Evolutionary conservation across 1,140 invertebrate species (phyloP), one percentile per base, ranked within the genome.

Genomic region (Stenopsyche tienmushanensis): DNA sequence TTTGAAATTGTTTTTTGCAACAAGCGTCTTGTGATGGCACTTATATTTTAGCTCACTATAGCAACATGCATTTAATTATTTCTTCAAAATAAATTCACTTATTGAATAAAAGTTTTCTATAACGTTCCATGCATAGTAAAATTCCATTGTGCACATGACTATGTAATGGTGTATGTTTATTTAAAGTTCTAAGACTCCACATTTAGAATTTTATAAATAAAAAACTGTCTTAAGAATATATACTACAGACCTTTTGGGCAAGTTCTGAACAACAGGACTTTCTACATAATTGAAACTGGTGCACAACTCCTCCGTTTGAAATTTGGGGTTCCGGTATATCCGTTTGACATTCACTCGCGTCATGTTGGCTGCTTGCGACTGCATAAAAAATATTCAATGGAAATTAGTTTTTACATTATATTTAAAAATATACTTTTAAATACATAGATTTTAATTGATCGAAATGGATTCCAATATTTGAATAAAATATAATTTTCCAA

Each of bases 251-350:
- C 82, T 89, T 90, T 72, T 85, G 85, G 62, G 87, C 87, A 65
- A 87, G 83, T 72, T 85, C 85, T 8, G 87, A 89, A 76, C 87
- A 89, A 73, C 88, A 85, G 15, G 86, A 85, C 55, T 83, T 82
- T 49, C 82, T 84, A 72, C 87, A 88, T 60, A 81, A 78, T 72
- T 65, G 65, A 52, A 70, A 55, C 42, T 70, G 64, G n/a, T 74
- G 76, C 41, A 82, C 54, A 65, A 71, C 23, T 72, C 77, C 42
- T 71, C 77, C 42, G 58, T 72, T 62, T 45, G 45, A 13, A 55
- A 57, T 47, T 50, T 64, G 63, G 66, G 69, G 74, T 23, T 73
- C 73, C 73, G 71, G 60, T 67, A 73, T 67, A 64, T 69, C 75
- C 59, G 71, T 63, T 50, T 25, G 78, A 65, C 73, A 79, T 72